phyloP scores from a whole-genome alignment of 2,113 vertebrate genomes.

The Saimiri boliviensis region DNA sequence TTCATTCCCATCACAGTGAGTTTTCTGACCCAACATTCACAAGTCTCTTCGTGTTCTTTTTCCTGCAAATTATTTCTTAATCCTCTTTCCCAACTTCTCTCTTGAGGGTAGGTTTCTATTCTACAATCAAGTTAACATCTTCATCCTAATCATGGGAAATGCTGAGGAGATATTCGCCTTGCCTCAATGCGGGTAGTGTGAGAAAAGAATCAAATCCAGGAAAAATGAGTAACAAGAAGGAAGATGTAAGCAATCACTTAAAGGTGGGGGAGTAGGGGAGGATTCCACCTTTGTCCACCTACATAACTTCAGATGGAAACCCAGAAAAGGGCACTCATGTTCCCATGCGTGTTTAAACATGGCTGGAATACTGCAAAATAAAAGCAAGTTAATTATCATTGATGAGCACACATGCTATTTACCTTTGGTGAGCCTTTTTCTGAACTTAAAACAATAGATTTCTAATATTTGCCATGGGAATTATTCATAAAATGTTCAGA shows the following conservation, averaged over 20 bases:
- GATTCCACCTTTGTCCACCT: neutral
- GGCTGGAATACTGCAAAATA: neutral
- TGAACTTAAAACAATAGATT: slow-evolving; percentile 18
- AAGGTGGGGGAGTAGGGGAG: rapidly evolving
- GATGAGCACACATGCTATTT: neutral
- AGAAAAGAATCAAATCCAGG: neutral
- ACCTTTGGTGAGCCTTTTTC: neutral
- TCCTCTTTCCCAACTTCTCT: neutral
- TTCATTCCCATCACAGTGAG: neutral
- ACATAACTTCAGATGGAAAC: neutral
- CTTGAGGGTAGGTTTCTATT: neutral
- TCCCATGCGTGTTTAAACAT: neutral
- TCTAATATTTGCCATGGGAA: neutral
- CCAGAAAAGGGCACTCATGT: neutral
- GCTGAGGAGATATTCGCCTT: neutral
- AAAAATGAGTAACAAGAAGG: neutral
- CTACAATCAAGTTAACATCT: neutral
- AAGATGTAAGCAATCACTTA: neutral
- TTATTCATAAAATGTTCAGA: slow-evolving; percentile 18
- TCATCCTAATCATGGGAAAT: neutral
- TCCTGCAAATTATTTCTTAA: neutral
- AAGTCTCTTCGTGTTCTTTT: neutral
- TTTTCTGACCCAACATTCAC: neutral
- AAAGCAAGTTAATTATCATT: neutral
- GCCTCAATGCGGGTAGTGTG: neutral